These are phyloP conservation scores for Gallinago stenura DNA, from an alignment of 2,797 vertebrate genomes.

Conservation along the genomic window DNA sequence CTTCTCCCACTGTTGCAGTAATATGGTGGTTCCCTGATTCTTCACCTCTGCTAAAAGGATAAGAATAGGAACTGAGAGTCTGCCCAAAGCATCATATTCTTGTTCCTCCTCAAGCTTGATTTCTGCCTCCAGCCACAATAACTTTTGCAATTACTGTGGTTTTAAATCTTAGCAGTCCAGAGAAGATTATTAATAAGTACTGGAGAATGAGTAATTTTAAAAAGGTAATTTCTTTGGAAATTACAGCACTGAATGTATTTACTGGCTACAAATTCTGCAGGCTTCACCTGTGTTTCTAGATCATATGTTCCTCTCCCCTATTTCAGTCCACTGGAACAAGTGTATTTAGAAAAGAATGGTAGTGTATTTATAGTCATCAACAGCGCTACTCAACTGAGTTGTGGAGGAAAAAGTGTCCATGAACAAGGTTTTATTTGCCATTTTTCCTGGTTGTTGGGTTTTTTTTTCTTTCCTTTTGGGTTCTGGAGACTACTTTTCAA, in stretches of 20 bases:
- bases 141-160: neutral
- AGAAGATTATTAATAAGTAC: neutral
- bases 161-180: neutral
- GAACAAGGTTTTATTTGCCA: neutral
- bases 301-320: neutral
- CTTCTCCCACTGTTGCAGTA: neutral
- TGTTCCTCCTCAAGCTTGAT: neutral
- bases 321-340: neutral
- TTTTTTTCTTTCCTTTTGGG: neutral
- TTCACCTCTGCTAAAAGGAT: slow-evolving; percentile 15
- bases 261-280: neutral
- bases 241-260: neutral
- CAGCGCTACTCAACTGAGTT: fast-evolving
- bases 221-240: neutral
- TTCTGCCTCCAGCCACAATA: neutral
- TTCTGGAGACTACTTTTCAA: neutral
- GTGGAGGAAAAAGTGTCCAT: neutral
- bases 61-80: neutral
- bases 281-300: neutral
- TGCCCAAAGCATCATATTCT: neutral
- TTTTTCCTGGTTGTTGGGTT: neutral
- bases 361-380: neutral
- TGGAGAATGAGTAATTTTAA: neutral
- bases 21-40: neutral
- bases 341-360: neutral